Conservation (phyloP, 2,888 invertebrate genomes). For the Candidula unifasciata region DNA sequence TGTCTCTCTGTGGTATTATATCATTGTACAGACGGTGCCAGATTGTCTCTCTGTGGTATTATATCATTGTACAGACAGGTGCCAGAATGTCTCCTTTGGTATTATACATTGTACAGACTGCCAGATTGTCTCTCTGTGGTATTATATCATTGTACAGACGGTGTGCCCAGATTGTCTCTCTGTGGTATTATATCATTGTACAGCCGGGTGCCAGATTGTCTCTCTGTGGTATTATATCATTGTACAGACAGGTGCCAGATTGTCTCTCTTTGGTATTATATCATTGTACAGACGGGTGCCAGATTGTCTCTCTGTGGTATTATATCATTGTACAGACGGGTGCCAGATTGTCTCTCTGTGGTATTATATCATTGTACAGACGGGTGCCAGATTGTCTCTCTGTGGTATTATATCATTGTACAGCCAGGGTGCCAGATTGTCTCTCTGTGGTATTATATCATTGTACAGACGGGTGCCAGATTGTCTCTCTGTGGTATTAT, state of each 20-base stretch:
- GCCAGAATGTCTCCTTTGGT: neutral
- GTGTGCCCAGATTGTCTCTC: too few relatives aligned
- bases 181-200: neutral
- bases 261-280: neutral
- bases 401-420: neutral
- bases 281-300: too few relatives aligned
- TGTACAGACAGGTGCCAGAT: too few relatives aligned
- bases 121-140: neutral
- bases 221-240: neutral
- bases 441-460: neutral
- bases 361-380: neutral
- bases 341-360: too few relatives aligned
- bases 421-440: too few relatives aligned
- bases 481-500: neutral
- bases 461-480: too few relatives aligned
- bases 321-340: neutral
- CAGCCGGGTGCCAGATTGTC: too few relatives aligned
- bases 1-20: neutral
- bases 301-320: neutral
- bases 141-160: neutral
- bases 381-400: too few relatives aligned
- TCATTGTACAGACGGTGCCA: too few relatives aligned
- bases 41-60: neutral
- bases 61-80: neutral
- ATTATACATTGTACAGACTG: neutral